Conservation (phyloP, 1,140 invertebrate species). For the Homarus americanus region DNA sequence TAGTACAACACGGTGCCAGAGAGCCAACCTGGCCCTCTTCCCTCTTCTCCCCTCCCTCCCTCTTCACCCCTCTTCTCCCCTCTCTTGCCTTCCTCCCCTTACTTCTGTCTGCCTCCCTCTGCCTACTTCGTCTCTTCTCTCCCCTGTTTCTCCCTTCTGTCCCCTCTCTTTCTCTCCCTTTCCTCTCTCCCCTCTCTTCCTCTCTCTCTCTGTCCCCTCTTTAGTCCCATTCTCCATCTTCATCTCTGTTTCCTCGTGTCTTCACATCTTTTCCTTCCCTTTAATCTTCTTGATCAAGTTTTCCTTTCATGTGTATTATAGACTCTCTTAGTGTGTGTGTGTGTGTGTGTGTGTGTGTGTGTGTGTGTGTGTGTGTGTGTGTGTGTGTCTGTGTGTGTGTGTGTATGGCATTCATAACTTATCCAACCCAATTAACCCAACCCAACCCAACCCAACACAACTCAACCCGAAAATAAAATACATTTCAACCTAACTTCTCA, state of each 20-base stretch:
- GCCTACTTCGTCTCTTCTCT: not conserved
- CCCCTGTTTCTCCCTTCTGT: too few species aligned
- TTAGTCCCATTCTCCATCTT: too few species aligned
- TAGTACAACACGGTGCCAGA: not conserved
- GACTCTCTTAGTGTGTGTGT: not conserved
- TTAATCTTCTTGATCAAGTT: too few species aligned
- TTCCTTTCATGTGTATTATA: too few species aligned
- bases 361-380: slow-evolving; percentile 22
- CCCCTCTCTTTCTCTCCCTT: too few species aligned
- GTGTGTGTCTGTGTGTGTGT: slow-evolving; percentile 12
- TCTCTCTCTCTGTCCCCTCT: too few species aligned
- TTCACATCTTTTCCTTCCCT: too few species aligned
- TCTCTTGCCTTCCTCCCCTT: not conserved
- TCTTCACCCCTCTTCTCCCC: not conserved
- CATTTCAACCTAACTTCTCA: too few species aligned
- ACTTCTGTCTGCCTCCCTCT: slow-evolving; percentile 11
- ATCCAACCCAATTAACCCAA: too few species aligned
- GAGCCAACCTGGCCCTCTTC: not conserved
- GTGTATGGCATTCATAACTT: not conserved
- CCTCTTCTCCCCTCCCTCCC: not conserved
- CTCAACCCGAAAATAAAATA: too few species aligned
- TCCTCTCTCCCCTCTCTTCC: not conserved
- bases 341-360: slow-evolving; percentile 21
- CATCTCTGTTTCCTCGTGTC: too few species aligned
- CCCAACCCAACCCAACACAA: too few species aligned